Conservation (phyloP, 2,797 vertebrate genomes). For the Capromys pilorides region DNA sequence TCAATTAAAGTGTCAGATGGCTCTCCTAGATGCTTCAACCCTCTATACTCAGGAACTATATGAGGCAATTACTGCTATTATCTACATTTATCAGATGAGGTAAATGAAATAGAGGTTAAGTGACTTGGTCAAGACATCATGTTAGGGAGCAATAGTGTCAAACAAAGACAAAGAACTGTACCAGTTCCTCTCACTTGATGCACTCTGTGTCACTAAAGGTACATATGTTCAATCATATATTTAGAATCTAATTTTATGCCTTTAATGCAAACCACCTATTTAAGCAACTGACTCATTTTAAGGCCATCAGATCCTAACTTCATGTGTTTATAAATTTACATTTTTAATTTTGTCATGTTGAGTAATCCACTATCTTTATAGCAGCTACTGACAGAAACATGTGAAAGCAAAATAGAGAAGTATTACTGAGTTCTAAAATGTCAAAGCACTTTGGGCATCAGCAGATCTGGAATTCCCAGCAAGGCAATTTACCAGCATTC, state of each 20-base stretch:
- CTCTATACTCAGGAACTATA: neutral
- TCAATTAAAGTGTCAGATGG: neutral
- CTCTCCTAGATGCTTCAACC: neutral
- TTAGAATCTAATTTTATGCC: conserved; percentile 39
- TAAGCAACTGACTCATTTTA: conserved; percentile 44
- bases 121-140: neutral
- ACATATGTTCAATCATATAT: neutral
- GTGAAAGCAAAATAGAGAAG: neutral
- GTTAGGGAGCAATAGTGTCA: neutral
- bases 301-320: neutral
- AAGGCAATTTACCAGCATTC: neutral
- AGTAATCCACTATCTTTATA: neutral
- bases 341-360: neutral
- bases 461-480: neutral
- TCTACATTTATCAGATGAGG: neutral
- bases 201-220: neutral
- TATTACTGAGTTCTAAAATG: neutral
- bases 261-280: neutral
- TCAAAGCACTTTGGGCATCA: neutral
- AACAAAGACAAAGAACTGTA: neutral
- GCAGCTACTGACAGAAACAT: conserved; percentile 21
- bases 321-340: neutral
- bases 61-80: neutral
- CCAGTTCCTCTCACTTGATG: neutral
- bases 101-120: neutral